Percentiles rank a stretch among this genome's conserved stretches.
Conservation (phyloP, 1,140 invertebrate genomes). For the Listronotus oregonensis region DNA sequence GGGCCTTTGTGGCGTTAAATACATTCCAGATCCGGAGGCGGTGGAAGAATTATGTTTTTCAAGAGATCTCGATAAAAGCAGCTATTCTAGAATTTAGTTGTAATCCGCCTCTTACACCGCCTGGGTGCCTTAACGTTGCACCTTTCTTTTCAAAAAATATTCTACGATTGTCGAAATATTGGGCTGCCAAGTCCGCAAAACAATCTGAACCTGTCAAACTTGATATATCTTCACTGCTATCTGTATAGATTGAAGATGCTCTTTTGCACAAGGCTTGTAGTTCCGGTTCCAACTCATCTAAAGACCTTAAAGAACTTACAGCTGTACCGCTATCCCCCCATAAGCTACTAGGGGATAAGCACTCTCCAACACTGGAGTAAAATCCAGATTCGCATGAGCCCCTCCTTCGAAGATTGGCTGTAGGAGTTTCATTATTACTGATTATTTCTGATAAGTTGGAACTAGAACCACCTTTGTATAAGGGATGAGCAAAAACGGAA, state of each 20-base stretch:
- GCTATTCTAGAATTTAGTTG: conserved; percentile 50
- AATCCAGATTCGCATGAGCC: conserved; percentile 90
- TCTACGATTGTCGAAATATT: conserved; percentile 86
- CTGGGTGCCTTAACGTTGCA: conserved; percentile 45
- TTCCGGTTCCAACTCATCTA: conserved; percentile 64
- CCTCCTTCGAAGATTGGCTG: conserved; percentile 63
- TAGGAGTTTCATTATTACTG: conserved; percentile 41
- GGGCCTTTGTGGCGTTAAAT: conserved; percentile 49
- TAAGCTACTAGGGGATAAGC: conserved; percentile 55
- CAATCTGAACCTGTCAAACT: conserved; percentile 77
- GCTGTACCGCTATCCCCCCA: conserved; percentile 57
- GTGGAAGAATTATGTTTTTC: conserved; percentile 44
- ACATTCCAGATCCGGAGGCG: conserved; percentile 42
- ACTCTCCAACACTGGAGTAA: conserved; percentile 70
- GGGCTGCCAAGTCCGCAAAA: conserved; percentile 63
- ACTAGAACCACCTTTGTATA: conserved; percentile 55
- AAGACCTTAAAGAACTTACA: conserved; percentile 62
- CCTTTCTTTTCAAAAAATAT: conserved; percentile 84
- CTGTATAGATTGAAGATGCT: conserved; percentile 82
- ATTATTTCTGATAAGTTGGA: conserved; percentile 53
- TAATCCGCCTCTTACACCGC: conserved; percentile 42
- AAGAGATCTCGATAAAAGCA: conserved; percentile 45
- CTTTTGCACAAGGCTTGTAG: conserved; percentile 65
- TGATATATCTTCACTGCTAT: conserved; percentile 83
- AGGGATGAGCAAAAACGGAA: conserved; percentile 55